Conservation (phyloP, 64 coral and sea anemone genomes). For the Montipora efflorescens region DNA sequence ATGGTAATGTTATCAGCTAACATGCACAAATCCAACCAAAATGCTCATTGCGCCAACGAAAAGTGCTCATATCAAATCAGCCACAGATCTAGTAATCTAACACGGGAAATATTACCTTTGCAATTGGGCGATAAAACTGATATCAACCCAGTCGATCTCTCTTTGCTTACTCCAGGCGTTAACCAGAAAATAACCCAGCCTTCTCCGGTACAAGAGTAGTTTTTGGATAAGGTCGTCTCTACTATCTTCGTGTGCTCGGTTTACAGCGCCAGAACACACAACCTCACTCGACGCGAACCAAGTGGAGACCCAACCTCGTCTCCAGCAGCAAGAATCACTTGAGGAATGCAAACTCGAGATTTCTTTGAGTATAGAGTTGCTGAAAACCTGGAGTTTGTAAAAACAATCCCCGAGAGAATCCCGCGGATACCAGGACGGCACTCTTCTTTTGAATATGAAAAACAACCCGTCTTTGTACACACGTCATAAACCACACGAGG, state of each 20-base stretch:
- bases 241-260: neutral
- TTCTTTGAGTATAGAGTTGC: constrained; percentile 32
- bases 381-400: constrained; percentile 44
- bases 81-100: constrained; percentile 49
- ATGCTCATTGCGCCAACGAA: constrained; percentile 1
- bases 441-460: neutral
- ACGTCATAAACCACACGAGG: too few relatives aligned
- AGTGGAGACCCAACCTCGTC: neutral
- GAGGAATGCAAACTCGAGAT: constrained; percentile 45
- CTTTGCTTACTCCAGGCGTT: neutral
- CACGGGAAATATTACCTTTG: constrained; percentile 48
- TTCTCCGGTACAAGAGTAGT: neutral
- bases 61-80: constrained; percentile 16
- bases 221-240: neutral
- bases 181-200: neutral
- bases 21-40: constrained; percentile 30
- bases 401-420: neutral
- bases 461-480: neutral
- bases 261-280: neutral
- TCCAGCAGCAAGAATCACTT: neutral
- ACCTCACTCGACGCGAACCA: neutral
- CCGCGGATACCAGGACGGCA: neutral
- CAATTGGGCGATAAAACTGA: constrained; percentile 42
- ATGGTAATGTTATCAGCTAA: constrained; percentile 53
- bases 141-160: constrained; percentile 6